Conservation (phyloP, 2,113 vertebrate species). For the Daboia siamensis region DNA sequence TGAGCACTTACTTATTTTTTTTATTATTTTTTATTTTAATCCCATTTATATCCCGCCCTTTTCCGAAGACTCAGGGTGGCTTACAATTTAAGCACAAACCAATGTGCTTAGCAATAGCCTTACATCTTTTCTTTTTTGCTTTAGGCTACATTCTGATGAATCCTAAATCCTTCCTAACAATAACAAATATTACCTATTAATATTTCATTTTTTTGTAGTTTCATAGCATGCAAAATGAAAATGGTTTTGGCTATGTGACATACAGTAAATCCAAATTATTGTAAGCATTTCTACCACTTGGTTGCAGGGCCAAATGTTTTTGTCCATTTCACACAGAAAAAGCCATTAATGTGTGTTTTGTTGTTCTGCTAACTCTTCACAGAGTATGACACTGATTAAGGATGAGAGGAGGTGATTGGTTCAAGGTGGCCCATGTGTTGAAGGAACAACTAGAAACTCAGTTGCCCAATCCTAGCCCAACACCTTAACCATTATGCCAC, state of each 20-base stretch:
- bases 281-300: neutral
- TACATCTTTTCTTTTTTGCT: neutral
- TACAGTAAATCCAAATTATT: neutral
- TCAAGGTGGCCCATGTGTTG: neutral
- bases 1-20: neutral
- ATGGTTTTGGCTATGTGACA: constrained; percentile 8
- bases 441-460: neutral
- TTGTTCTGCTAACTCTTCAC: neutral
- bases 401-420: neutral
- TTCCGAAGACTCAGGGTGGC: too few relatives aligned
- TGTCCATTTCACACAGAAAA: neutral
- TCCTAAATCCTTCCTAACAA: constrained; percentile 2
- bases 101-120: too few relatives aligned
- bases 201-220: neutral
- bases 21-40: too few relatives aligned
- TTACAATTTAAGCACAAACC: too few relatives aligned
- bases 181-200: neutral
- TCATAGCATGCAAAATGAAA: constrained; percentile 39
- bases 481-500: neutral
- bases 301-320: neutral
- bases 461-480: neutral
- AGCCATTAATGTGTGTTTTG: neutral
- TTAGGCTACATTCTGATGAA: constrained; percentile 17
- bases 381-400: neutral
- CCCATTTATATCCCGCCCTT: too few relatives aligned